Evolutionary conservation across 2,113 vertebrate genomes (phyloP).

Genomic region (Orthonyx spaldingii): DNA sequence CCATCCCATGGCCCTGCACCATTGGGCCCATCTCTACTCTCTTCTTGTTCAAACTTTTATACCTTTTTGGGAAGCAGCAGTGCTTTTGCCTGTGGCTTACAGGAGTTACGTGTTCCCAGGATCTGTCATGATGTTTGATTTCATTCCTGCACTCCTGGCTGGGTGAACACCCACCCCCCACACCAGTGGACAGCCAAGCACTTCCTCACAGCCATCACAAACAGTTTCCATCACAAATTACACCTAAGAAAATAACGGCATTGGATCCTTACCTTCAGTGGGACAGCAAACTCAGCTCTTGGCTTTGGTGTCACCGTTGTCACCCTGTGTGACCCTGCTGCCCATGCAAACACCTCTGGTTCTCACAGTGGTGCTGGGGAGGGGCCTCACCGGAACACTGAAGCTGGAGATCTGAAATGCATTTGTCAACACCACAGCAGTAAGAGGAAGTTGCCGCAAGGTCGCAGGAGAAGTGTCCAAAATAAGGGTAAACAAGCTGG

Average conservation of each 20-base stretch:
- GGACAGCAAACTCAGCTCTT: neutral
- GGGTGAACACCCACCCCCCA: neutral
- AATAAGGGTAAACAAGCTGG: neutral
- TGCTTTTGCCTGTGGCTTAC: neutral
- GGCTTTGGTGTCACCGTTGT: neutral
- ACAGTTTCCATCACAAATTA: neutral
- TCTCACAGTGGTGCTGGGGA: rapidly evolving
- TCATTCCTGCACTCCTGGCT: neutral
- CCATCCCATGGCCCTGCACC: rapidly evolving
- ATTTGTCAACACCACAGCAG: neutral
- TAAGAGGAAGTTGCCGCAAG: neutral
- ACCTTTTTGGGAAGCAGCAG: neutral
- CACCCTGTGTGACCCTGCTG: neutral
- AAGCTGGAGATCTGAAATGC: neutral
- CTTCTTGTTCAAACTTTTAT: rapidly evolving
- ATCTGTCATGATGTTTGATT: neutral
- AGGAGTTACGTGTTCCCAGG: neutral
- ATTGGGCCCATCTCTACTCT: neutral
- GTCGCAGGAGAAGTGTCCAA: neutral
- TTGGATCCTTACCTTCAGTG: rapidly evolving
- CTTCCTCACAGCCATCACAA: neutral
- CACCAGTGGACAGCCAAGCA: rapidly evolving
- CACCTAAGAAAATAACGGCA: neutral
- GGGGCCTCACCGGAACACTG: neutral
- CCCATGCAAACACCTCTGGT: neutral